Evolutionary conservation across 2,888 invertebrate genomes (phyloP).

Genomic region (Drosophila melanocephala): DNA sequence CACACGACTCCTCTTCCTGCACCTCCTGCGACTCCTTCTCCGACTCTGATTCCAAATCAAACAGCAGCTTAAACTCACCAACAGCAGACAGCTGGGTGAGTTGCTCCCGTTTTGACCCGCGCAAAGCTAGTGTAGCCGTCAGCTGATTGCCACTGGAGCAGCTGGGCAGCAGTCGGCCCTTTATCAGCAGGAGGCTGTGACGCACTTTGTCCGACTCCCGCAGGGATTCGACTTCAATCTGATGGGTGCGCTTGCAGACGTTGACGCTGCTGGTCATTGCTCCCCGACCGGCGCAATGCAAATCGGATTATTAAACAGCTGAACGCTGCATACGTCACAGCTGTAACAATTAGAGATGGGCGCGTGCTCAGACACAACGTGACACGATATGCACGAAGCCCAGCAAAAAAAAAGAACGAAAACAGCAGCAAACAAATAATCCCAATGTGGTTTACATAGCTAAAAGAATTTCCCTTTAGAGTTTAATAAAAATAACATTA

Average conservation of each 20-base stretch:
- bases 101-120: constrained; percentile 37
- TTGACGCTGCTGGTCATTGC: constrained; percentile 68
- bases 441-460: background rate
- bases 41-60: constrained; percentile 60
- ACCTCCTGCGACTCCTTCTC: background rate
- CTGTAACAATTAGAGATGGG: constrained; percentile 17
- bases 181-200: constrained; percentile 82
- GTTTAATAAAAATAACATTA: background rate
- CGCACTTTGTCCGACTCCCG: constrained; percentile 72
- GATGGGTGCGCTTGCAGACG: constrained; percentile 63
- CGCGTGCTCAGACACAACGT: background rate
- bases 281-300: constrained; percentile 17
- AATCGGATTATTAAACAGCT: constrained; percentile 21
- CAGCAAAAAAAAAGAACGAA: background rate
- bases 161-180: constrained; percentile 75
- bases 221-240: constrained; percentile 77
- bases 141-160: constrained; percentile 66
- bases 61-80: constrained; percentile 82
- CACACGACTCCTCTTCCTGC: constrained; percentile 16
- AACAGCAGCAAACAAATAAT: constrained; percentile 1
- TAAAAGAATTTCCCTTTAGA: background rate
- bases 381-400: constrained; percentile 8
- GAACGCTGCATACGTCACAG: constrained; percentile 25
- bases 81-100: constrained; percentile 56
- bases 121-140: constrained; percentile 48